Conservation (phyloP, 2,113 vertebrate genomes). For the Thalassarche chlororhynchos region DNA sequence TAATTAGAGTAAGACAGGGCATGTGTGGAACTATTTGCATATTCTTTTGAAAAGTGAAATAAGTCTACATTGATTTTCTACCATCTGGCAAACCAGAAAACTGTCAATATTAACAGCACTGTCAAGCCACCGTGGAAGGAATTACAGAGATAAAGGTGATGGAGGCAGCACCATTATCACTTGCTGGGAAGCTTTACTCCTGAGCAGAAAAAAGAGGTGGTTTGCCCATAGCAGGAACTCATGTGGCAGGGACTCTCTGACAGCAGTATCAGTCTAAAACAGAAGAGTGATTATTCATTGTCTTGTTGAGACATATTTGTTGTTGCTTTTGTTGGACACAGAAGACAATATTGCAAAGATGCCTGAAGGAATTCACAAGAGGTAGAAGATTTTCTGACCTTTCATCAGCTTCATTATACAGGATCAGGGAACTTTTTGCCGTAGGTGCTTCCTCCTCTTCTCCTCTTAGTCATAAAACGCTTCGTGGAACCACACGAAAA, state of each 20-base stretch:
- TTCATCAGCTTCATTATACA: not conserved
- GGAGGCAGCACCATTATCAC: not conserved
- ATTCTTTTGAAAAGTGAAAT: not conserved
- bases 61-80: not conserved
- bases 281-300: not conserved
- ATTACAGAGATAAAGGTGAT: not conserved
- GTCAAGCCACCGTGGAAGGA: not conserved
- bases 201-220: not conserved
- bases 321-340: not conserved
- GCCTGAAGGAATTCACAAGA: not conserved
- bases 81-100: not conserved
- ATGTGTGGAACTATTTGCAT: not conserved
- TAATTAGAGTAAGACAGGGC: not conserved
- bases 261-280: not conserved
- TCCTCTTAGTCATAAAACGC: not conserved
- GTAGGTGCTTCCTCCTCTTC: not conserved
- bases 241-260: not conserved
- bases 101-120: not conserved
- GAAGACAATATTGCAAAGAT: not conserved
- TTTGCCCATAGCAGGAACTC: not conserved
- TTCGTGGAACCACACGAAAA: not conserved
- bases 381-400: not conserved
- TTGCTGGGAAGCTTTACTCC: not conserved
- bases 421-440: not conserved
- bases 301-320: not conserved